Percentiles rank a stretch among this genome's conserved stretches.
Evolutionary conservation across 2,888 invertebrate species (phyloP).

Genomic region (Acleris literana): DNA sequence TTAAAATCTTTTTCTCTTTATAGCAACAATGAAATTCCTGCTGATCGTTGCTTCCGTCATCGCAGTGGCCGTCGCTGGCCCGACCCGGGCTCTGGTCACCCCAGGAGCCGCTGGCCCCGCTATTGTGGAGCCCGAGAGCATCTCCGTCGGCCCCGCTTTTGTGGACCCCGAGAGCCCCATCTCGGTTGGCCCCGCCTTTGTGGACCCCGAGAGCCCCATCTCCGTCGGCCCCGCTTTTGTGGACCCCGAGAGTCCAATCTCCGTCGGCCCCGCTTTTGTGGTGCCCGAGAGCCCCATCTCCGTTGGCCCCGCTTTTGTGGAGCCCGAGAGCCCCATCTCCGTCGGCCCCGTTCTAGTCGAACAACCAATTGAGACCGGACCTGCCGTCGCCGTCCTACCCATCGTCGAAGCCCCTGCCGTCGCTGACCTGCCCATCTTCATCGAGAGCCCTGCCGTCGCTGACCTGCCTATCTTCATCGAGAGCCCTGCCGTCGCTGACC

Average conservation of each 20-base stretch:
- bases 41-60: conserved; percentile 50
- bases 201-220: conserved; percentile 20
- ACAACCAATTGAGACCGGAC: conserved; percentile 15
- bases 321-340: background rate
- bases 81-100: conserved; percentile 43
- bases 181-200: conserved; percentile 39
- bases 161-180: background rate
- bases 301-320: background rate
- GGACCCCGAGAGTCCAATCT: conserved; percentile 20
- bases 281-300: conserved; percentile 24
- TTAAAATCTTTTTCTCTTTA: background rate
- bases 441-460: conserved; percentile 11
- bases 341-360: conserved; percentile 13
- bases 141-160: conserved; percentile 23
- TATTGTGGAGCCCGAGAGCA: conserved; percentile 18
- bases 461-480: background rate
- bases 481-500: conserved; percentile 15
- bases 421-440: conserved; percentile 14
- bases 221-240: conserved; percentile 39
- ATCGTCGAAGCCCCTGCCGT: conserved; percentile 24
- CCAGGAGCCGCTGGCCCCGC: conserved; percentile 42
- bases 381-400: conserved; percentile 17
- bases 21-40: conserved; percentile 49
- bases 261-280: conserved; percentile 19
- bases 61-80: conserved; percentile 51